A percentile compares a stretch with the other conserved stretches of the same genome.
These are phyloP conservation scores for Phylloscopus collybita DNA, from an alignment of 2,797 vertebrate genomes.

Conservation along the genomic window DNA sequence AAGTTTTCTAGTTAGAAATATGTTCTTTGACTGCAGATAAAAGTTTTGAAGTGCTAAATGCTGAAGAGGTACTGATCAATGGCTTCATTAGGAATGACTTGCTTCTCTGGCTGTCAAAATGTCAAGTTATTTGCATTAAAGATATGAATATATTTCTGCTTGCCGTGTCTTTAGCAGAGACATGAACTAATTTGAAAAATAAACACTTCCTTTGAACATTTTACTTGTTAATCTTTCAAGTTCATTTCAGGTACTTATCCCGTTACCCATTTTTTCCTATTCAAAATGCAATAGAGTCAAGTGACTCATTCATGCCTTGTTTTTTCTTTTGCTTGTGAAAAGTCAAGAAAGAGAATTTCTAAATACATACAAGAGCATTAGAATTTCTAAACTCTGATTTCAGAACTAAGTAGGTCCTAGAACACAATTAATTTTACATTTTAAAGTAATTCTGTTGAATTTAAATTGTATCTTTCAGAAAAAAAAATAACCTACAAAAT, in stretches of 20 bases:
- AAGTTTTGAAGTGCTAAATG: not conserved
- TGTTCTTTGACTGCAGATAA: not conserved
- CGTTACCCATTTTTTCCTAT: not conserved
- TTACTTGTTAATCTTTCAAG: not conserved
- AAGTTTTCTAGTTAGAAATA: not conserved
- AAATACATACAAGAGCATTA: not conserved
- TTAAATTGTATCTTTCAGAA: not conserved
- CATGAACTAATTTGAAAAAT: not conserved
- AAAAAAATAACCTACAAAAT: not conserved
- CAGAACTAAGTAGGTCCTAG: not conserved
- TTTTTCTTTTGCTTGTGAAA: not conserved
- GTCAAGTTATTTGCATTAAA: not conserved
- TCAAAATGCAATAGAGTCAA: not conserved
- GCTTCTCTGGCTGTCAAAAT: conserved; percentile 39
- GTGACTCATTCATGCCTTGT: not conserved
- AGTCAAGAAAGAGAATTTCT: not conserved
- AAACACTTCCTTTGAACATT: conserved; percentile 16
- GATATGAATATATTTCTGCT: not conserved
- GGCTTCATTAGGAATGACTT: conserved; percentile 2
- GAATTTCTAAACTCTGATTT: not conserved
- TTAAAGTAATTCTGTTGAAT: not conserved
- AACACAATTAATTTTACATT: not conserved
- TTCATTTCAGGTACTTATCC: not conserved
- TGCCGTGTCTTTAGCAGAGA: not conserved
- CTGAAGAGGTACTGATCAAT: not conserved